Evolutionary conservation across 2,888 invertebrate genomes (phyloP).

Genomic region (Dolichomitus sp.): DNA sequence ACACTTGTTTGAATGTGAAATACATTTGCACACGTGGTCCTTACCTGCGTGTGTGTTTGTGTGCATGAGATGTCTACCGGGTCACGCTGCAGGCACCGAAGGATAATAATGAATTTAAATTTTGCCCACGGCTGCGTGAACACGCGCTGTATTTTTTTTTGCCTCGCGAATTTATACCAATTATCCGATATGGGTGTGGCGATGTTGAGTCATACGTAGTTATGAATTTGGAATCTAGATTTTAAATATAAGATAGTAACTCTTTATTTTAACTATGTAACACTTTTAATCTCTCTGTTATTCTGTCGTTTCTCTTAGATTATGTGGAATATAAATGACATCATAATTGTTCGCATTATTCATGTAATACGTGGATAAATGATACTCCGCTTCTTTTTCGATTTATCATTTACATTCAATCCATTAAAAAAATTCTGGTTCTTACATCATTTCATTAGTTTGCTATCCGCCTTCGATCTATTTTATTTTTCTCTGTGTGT

Average conservation of each 20-base stretch:
- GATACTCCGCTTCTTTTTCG: no score
- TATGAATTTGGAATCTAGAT: not conserved
- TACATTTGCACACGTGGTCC: constrained; percentile 16
- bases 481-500: not conserved
- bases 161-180: constrained; percentile 57
- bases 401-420: not conserved
- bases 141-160: constrained; percentile 49
- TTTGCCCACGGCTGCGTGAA: constrained; percentile 64
- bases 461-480: constrained; percentile 7
- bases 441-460: not conserved
- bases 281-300: not conserved
- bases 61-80: constrained; percentile 50
- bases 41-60: not conserved
- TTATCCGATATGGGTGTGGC: constrained; percentile 38
- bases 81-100: constrained; percentile 55
- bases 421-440: constrained; percentile 2
- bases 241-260: not conserved
- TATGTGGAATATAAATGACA: not conserved
- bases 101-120: constrained; percentile 65
- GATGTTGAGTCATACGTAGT: not conserved
- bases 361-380: not conserved
- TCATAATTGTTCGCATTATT: not conserved
- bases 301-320: not conserved
- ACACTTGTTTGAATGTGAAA: constrained; percentile 14
- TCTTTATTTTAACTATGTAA: not conserved